Evolutionary conservation across 2,888 invertebrate species (phyloP).

Genomic region (Cyclophora albipunctata): DNA sequence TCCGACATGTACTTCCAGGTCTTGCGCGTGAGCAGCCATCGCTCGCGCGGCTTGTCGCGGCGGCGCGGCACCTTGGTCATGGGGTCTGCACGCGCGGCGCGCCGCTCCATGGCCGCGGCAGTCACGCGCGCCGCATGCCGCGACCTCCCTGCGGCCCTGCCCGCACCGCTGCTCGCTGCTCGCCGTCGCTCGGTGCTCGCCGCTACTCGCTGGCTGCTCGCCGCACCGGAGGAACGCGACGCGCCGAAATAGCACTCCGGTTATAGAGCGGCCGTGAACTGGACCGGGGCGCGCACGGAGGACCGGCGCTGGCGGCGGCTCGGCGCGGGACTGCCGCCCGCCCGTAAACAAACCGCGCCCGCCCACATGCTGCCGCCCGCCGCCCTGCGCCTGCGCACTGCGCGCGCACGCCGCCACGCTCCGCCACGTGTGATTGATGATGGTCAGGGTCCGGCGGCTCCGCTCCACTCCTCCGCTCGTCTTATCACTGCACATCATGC

Average conservation of each 20-base stretch:
- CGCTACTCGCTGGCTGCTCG: conserved; percentile 40
- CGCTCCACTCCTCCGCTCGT: conserved; percentile 2
- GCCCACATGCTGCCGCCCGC: conserved; percentile 31
- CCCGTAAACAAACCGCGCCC: conserved; percentile 45
- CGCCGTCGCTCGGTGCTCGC: conserved; percentile 49
- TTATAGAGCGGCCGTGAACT: conserved; percentile 73
- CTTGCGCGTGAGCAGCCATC: conserved; percentile 91
- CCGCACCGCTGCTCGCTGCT: conserved; percentile 62
- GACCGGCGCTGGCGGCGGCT: conserved; percentile 35
- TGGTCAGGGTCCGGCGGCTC: conserved; percentile 31
- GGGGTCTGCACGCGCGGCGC: conserved; percentile 53
- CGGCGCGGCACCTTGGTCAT: conserved; percentile 77
- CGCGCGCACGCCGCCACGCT: conserved; percentile 38
- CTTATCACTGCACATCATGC: not conserved
- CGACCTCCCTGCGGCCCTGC: conserved; percentile 31
- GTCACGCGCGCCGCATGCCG: conserved; percentile 23
- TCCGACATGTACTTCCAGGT: conserved; percentile 96
- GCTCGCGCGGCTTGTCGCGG: conserved; percentile 80
- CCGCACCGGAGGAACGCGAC: conserved; percentile 54
- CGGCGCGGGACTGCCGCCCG: conserved; percentile 38
- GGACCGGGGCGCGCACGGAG: conserved; percentile 49
- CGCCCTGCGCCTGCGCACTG: conserved; percentile 23
- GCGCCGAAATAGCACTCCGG: conserved; percentile 68
- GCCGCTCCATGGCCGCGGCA: conserved; percentile 30
- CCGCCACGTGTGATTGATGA: conserved; percentile 38